Evolutionary conservation across 2,113 vertebrate species (phyloP), one percentile per base, ranked within the genome.

Genomic region (Chionodraco myersi): DNA sequence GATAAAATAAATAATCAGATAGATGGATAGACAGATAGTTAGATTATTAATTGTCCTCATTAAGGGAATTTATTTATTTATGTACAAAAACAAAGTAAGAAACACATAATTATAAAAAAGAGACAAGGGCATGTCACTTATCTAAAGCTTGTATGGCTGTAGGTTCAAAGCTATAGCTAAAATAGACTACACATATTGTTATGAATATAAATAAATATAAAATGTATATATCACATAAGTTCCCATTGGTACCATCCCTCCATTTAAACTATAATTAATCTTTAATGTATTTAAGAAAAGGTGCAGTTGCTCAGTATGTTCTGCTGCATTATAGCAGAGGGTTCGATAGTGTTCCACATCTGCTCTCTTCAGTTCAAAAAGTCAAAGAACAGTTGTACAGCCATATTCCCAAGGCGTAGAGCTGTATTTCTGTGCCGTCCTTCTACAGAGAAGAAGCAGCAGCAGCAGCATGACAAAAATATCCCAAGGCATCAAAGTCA

Each of bases 401-500:
- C 15, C 45, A 45, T 34, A 53, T 45, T 62, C 49, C 26, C 41
- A 53, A 23, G 12, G 36, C 57, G 54, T 1, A 53, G 48, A 61
- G 66, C 41, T 71, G 12, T 51, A 13, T 56, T 51, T 54, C 54
- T 47, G 49, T 41, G 57, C 26, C 9, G 13, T 10, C 21, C 60
- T 52, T 34, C 11, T 67, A 9, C 30, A 60, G 36, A 41, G 36
- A 41, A 41, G 7, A 41, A 6, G 64, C 13, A 49, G 59, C 23
- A 63, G 57, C 10, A 68, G 26, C 5, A 66, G 23, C 21, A 23
- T 52, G 23, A 16, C 36, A 59, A 72, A 73, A 65, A 61, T 49
- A 64, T 18, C 57, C 52, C 1, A 5, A 71, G 41, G 53, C 61
- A 23, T 86, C 59, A 77, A 61, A 83, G 64, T 78, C 47, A 63